A percentile compares a stretch with the other conserved stretches of the same genome.
Conservation (phyloP, 2,888 invertebrate genomes). For the Acronicta leporina region DNA sequence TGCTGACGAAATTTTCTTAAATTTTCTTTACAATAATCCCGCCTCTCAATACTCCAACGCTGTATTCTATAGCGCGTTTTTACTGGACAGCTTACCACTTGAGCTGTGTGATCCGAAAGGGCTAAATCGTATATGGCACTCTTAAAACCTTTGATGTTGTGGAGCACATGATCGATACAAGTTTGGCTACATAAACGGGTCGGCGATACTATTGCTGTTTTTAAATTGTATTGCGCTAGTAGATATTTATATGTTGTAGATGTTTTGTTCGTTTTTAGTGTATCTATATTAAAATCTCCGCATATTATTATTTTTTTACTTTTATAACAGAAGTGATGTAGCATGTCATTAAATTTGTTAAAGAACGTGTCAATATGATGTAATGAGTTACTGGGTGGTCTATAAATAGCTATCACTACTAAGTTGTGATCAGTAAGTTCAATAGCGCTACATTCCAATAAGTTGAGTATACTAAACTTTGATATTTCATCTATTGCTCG, state of each 20-base stretch:
- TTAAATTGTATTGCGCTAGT: slow-evolving; percentile 3
- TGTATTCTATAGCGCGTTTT: too few species aligned
- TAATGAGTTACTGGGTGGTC: neutral
- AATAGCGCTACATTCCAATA: neutral
- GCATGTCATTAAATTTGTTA: neutral
- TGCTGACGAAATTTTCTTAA: too few species aligned
- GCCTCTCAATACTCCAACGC: too few species aligned
- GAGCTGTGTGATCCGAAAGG: too few species aligned
- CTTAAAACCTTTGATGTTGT: too few species aligned
- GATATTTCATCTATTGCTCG: slow-evolving; percentile 1
- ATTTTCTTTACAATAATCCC: too few species aligned
- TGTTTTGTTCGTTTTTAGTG: neutral
- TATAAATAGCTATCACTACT: slow-evolving; percentile 2
- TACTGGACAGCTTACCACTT: too few species aligned
- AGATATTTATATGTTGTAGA: neutral
- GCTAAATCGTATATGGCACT: too few species aligned
- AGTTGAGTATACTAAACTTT: neutral
- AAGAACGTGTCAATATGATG: neutral
- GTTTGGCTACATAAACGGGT: neutral
- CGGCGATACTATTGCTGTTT: neutral
- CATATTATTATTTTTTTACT: slow-evolving; percentile 5
- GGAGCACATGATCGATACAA: too few species aligned
- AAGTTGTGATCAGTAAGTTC: neutral
- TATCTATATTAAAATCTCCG: neutral
- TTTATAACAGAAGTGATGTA: neutral